Percentiles rank a stretch among this genome's conserved stretches.
Conservation (phyloP, 2,888 invertebrate species). For the Poecilobothrus nobilitatus region DNA sequence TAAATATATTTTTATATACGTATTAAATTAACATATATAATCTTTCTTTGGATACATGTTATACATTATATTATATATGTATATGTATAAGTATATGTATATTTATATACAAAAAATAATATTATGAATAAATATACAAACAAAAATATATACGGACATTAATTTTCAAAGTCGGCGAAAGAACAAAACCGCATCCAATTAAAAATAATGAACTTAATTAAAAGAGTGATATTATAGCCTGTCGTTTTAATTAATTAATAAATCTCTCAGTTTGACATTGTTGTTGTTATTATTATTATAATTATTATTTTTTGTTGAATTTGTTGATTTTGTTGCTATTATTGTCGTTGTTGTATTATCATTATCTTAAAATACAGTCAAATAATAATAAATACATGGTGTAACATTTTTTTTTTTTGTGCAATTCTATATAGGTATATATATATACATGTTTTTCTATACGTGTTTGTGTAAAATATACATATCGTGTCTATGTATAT, state of each 20-base stretch:
- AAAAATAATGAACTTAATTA: slow-evolving; percentile 32
- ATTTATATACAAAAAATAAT: background rate
- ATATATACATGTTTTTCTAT: no score
- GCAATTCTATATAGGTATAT: no score
- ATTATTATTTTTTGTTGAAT: no score
- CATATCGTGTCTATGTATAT: no score
- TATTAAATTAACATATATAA: no score
- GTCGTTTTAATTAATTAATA: slow-evolving; percentile 31
- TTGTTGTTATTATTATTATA: slow-evolving; percentile 1
- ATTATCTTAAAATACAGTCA: background rate
- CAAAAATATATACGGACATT: slow-evolving; percentile 17
- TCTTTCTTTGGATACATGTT: no score
- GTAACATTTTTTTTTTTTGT: no score
- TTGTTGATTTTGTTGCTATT: background rate
- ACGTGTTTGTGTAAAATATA: no score
- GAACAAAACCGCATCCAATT: slow-evolving; percentile 31
- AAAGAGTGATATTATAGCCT: slow-evolving; percentile 30
- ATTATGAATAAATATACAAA: background rate
- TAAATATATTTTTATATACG: no score
- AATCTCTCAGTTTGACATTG: slow-evolving; percentile 27
- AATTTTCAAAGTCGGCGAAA: slow-evolving; percentile 27
- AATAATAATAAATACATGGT: no score
- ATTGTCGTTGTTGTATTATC: background rate
- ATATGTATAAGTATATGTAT: no score
- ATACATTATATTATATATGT: no score